phyloP scores from a whole-genome alignment of 2,797 vertebrate species.

The Argyrosomus regius region DNA sequence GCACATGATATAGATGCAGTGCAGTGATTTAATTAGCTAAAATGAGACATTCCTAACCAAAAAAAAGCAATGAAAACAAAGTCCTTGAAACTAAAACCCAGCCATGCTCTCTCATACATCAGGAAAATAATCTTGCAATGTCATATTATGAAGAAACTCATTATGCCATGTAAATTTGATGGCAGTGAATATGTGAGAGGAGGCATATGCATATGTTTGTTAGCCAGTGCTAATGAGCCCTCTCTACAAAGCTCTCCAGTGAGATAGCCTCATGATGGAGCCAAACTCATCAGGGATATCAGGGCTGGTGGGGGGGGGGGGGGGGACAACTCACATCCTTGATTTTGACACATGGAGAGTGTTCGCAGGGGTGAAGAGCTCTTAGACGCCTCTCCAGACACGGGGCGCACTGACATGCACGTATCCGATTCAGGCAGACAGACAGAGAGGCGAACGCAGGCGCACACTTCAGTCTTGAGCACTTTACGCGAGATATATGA shows the following conservation, averaged over 20 bases:
- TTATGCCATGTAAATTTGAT: constrained; percentile 61
- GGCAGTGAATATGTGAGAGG: constrained; percentile 44
- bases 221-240: constrained; percentile 57
- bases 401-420: not conserved
- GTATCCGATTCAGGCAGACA: not conserved
- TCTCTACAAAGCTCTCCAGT: constrained; percentile 52
- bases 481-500: constrained; percentile 21
- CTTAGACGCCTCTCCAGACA: constrained; percentile 46
- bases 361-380: constrained; percentile 54
- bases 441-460: not conserved
- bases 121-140: constrained; percentile 45
- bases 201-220: constrained; percentile 56
- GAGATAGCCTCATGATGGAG: constrained; percentile 50
- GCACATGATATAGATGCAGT: not conserved
- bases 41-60: constrained; percentile 7
- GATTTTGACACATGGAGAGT: constrained; percentile 41
- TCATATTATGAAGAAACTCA: constrained; percentile 61
- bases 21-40: constrained; percentile 2
- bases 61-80: constrained; percentile 36
- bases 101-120: constrained; percentile 47
- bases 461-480: constrained; percentile 10
- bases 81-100: constrained; percentile 42
- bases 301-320: not conserved
- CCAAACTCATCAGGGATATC: constrained; percentile 43
- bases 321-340: constrained; percentile 46